Conservation (phyloP, 35 echinoderm and acorn worm genomes). For the Anneissia japonica region DNA sequence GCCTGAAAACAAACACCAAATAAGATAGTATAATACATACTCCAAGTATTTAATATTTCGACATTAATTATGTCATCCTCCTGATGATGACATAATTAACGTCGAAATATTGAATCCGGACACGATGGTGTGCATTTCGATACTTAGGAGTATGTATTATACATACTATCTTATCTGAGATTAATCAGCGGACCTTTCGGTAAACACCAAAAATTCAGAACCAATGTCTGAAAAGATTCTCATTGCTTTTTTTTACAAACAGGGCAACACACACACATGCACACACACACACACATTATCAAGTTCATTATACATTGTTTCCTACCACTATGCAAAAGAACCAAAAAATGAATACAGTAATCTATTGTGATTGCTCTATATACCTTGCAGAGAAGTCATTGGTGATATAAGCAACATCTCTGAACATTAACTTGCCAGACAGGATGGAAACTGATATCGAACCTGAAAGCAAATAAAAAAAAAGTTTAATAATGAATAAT, state of each 20-base stretch:
- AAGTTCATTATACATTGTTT: neutral
- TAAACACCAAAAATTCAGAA: neutral
- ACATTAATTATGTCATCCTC: no score
- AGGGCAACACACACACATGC: neutral
- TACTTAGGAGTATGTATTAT: no score
- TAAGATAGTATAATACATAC: no score
- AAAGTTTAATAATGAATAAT: no score
- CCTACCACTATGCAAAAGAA: neutral
- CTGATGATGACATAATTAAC: no score
- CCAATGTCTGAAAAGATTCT: neutral
- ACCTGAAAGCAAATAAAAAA: constrained; percentile 28
- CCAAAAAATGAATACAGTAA: neutral
- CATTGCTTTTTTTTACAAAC: neutral
- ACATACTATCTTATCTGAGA: no score
- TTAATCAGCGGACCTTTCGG: no score
- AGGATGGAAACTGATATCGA: constrained; percentile 84
- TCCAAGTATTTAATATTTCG: no score
- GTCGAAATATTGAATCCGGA: no score
- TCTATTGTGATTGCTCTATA: neutral
- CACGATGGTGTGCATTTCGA: no score
- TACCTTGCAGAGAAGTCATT: constrained; percentile 83
- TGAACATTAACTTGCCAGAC: constrained; percentile 92
- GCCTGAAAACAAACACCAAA: no score
- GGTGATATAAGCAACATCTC: constrained; percentile 90
- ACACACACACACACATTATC: neutral